These are phyloP conservation scores for Pantherophis guttatus DNA, from an alignment of 2,113 vertebrate species.

Conservation along the genomic window DNA sequence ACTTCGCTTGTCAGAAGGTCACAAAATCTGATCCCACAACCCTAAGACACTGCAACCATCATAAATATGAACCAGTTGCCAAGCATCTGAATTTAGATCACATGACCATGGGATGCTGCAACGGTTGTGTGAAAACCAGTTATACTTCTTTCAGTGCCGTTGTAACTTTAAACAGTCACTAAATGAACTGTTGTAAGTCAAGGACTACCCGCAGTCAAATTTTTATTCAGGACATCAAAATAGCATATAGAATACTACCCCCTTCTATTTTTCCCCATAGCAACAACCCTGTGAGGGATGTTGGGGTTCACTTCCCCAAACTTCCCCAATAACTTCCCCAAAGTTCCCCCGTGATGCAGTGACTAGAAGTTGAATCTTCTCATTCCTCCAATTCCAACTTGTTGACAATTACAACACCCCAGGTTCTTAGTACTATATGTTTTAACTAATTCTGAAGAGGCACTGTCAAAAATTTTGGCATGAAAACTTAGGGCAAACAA, in stretches of 20 bases:
- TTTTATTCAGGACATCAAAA: background rate
- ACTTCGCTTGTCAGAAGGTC: background rate
- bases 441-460: background rate
- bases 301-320: background rate
- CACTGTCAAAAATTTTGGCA: background rate
- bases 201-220: background rate
- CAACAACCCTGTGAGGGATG: background rate
- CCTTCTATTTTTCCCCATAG: background rate
- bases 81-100: background rate
- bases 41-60: background rate
- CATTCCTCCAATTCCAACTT: background rate
- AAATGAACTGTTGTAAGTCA: background rate
- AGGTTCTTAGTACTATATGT: background rate
- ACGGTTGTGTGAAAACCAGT: background rate
- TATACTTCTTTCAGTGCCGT: no score
- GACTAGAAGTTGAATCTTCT: background rate
- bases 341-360: background rate
- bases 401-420: background rate
- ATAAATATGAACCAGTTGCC: background rate
- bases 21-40: background rate
- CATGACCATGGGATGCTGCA: background rate
- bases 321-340: background rate
- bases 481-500: background rate
- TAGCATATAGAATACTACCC: background rate
- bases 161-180: background rate